phyloP scores from a whole-genome alignment of 2,888 invertebrate genomes.

The Catocala sponsa region DNA sequence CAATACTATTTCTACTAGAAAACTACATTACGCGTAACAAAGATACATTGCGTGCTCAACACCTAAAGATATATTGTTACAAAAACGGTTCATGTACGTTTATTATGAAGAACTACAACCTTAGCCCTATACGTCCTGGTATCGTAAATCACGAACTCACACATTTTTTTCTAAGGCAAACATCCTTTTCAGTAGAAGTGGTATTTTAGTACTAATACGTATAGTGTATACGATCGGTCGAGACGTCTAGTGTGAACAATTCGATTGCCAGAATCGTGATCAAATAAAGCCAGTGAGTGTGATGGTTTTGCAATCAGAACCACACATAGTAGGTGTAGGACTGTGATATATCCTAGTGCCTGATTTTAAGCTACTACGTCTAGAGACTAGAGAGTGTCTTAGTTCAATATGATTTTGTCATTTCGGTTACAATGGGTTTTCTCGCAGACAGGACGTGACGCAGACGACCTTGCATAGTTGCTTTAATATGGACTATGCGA shows the following conservation, averaged over 20 bases:
- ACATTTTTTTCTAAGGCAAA: background rate
- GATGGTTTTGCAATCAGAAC: constrained; percentile 20
- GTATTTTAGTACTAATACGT: background rate
- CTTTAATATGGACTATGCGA: too few relatives aligned
- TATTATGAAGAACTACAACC: background rate
- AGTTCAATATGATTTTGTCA: too few relatives aligned
- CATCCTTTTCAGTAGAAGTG: background rate
- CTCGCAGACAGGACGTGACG: too few relatives aligned
- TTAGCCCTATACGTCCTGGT: background rate
- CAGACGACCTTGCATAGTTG: too few relatives aligned
- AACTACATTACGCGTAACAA: background rate
- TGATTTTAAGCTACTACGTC: background rate
- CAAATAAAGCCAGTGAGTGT: constrained; percentile 42
- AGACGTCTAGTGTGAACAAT: constrained; percentile 37
- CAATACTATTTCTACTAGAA: background rate
- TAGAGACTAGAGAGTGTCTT: too few relatives aligned
- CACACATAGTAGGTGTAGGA: constrained; percentile 19
- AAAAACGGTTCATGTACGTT: too few relatives aligned
- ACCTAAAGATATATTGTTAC: background rate
- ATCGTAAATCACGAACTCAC: background rate
- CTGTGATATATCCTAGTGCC: background rate
- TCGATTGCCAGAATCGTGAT: constrained; percentile 53
- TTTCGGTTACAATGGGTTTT: too few relatives aligned
- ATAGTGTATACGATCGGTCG: constrained; percentile 5
- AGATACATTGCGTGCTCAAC: background rate